Evolutionary conservation across 2,113 vertebrate genomes (phyloP), one percentile per base, ranked within the genome.

Genomic region (Apeltes quadracus): DNA sequence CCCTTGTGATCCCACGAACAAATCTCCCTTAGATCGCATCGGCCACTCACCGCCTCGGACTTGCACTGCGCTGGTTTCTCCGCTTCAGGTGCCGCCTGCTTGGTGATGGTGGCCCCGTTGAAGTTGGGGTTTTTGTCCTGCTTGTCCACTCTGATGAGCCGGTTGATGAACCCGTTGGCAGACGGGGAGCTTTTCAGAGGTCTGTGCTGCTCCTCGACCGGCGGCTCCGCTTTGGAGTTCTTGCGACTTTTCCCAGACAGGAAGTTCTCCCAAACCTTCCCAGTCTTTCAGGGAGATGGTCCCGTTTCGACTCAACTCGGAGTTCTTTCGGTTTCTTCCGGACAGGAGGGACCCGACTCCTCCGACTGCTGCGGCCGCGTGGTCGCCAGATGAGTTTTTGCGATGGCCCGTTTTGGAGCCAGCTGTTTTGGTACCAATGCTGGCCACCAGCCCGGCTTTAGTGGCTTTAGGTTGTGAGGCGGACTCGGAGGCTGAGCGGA

Each of bases 111-210:
- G 27, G 84, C 58, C 2, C 89, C 77, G 75, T 83, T 88, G 20
- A 84, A 87, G 64, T 93, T 95, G 7, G 90, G 91, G 0, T 87
- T 93, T 81, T 95, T 97, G 85, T 97, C 96, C 11, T 93, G 94
- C 51, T 91, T 89, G 48, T 97, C 96, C 90, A 97, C 93, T 79
- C 95, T 92, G 88, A 97, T 96, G 64, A 97, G 94, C 51, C 96
- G 90, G 88, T 85, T 95, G 85, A 95, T 96, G 91, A 94, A 96
- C 66, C 93, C 82, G 67, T 91, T 88, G 43, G 90, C 92, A 38
- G 90, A 84, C 55, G 63, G n/a, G 51, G 76, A 83, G 55, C 64
- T 87, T 46, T 84, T 91, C 58, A 58, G 67, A 54, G 83, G 2
- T 73, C 75, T 22, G 69, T 88, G 88, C 20, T 94, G 95, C 59